A percentile compares a stretch with the other conserved stretches of the same genome.
Conservation (phyloP, 2,888 invertebrate species). For the Cheilosia vernalis region DNA sequence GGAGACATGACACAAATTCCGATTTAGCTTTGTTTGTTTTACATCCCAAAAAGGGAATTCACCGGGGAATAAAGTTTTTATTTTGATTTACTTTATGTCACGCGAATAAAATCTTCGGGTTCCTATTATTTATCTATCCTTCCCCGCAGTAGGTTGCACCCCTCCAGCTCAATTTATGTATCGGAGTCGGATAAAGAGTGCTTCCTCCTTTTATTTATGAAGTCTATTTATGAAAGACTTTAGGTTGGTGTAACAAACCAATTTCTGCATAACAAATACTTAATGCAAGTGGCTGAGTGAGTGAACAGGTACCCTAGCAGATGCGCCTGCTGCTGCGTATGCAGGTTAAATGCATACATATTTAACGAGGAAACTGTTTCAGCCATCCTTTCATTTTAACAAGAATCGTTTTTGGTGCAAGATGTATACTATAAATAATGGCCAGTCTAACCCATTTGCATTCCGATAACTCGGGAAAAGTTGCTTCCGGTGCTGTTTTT, state of each 20-base stretch:
- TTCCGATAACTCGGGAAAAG: conserved; percentile 50
- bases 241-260: conserved; percentile 46
- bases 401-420: conserved; percentile 51
- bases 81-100: conserved; percentile 3
- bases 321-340: conserved; percentile 51
- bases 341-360: conserved; percentile 46
- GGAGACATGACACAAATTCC: not conserved
- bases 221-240: conserved; percentile 47
- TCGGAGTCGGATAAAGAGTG: not conserved
- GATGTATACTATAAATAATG: conserved; percentile 40
- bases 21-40: not conserved
- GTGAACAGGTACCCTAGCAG: conserved; percentile 27
- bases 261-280: conserved; percentile 50
- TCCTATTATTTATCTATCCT: conserved; percentile 42
- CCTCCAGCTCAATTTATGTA: not conserved
- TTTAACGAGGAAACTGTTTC: conserved; percentile 46
- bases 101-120: conserved; percentile 26
- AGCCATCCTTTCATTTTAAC: conserved; percentile 37
- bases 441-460: conserved; percentile 64
- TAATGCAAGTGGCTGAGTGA: conserved; percentile 41
- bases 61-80: conserved; percentile 19
- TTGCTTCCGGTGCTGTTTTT: conserved; percentile 48
- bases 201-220: conserved; percentile 31
- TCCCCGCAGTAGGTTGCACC: not conserved
- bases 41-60: not conserved